phyloP scores from a whole-genome alignment of 2,888 invertebrate genomes.

The Galeopsomyia nigrocyanea region DNA sequence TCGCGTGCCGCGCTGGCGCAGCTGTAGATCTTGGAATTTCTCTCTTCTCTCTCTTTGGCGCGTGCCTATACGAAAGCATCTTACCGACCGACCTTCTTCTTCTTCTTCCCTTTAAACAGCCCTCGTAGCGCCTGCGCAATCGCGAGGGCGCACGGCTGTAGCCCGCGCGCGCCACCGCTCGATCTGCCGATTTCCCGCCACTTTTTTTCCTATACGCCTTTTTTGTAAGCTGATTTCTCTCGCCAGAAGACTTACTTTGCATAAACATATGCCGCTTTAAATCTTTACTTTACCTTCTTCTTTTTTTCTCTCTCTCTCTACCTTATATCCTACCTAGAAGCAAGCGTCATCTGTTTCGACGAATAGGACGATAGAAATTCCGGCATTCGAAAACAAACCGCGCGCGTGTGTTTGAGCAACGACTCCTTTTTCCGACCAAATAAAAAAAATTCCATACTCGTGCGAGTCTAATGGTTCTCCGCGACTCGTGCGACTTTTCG shows the following conservation, averaged over 20 bases:
- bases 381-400: conserved; percentile 14
- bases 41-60: background rate
- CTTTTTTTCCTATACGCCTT: background rate
- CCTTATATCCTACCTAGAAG: background rate
- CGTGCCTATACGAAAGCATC: no score
- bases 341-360: background rate
- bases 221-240: background rate
- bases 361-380: conserved; percentile 8
- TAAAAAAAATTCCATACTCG: background rate
- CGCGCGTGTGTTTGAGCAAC: background rate
- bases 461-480: conserved; percentile 23
- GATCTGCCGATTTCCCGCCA: conserved; percentile 10
- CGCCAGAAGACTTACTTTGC: background rate
- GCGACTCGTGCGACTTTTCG: conserved; percentile 40
- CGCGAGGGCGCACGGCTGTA: background rate
- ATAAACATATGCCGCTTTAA: no score
- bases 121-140: background rate
- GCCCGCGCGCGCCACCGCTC: background rate
- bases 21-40: no score
- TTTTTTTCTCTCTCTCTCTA: no score
- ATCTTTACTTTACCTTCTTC: no score
- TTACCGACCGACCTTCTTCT: background rate
- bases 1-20: background rate
- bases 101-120: background rate
- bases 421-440: background rate